Evolutionary conservation across 2,888 invertebrate genomes (phyloP), one percentile per base, ranked within the genome.

Genomic region (Melanotus villosus): DNA sequence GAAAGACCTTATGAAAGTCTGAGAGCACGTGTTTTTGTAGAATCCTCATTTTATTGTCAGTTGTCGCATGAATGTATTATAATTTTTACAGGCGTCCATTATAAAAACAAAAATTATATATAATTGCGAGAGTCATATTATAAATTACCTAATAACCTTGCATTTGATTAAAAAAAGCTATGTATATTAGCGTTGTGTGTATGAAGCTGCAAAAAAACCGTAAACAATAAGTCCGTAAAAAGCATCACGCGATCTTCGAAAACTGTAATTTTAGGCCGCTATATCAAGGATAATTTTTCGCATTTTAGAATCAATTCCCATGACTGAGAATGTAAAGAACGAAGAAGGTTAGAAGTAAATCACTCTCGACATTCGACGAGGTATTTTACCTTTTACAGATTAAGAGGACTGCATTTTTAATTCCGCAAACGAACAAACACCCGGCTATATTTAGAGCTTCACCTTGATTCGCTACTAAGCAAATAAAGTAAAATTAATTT

Each of bases 251-350:
- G 30, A 65, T 9, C 16, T 34, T 67, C 16, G n/a, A 60, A 26
- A 43, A 54, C 60, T 23, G 56, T 60, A 60, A 66, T 66, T 59
- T 66, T 52, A 52, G 45, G 41, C 47, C 58, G 19, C 38, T 34
- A 52, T 50, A 58, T 59, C 52, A 59, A 66, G 52, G 60, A 36
- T 60, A 58, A 65, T 60, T 65, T 69, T 65, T 69, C 45, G 34
- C 65, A 65, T 77, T 78, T 77, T 70, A 73, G 71, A 80, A 75
- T 77, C 77, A 79, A 76, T 79, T 80, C 80, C 79, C 80, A 80
- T 80, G 80, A 79, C 79, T 78, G 75, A 75, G 75, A 73, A 75
- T 74, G 75, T 72, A 62, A 64, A 23, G 63, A 65, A 72, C 68
- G 64, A 65, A 59, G 75, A 77, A 77, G 76, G 73, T 73, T 78